Percentiles rank a stretch among this genome's conserved stretches.
phyloP scores from a whole-genome alignment of 2,113 vertebrate species.

The Hippocampus comes region DNA sequence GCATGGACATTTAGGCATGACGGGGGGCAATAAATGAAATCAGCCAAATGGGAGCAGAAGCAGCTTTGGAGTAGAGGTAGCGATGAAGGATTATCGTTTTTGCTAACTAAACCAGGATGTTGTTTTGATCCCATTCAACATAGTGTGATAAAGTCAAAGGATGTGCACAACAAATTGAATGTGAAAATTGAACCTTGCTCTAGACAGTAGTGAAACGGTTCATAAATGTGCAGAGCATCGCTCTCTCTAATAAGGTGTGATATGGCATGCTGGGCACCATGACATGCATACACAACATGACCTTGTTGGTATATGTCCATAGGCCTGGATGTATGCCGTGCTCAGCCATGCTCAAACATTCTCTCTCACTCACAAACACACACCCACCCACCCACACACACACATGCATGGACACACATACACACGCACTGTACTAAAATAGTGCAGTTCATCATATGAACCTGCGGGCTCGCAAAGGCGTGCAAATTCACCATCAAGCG shows the following conservation, averaged over 20 bases:
- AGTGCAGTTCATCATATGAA: conserved; percentile 6
- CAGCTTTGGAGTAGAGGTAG: conserved; percentile 35
- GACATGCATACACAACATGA: conserved; percentile 15
- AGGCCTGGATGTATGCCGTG: conserved; percentile 13
- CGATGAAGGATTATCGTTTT: conserved; percentile 27
- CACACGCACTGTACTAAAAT: background rate
- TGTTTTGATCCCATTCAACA: conserved; percentile 5
- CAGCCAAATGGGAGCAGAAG: conserved; percentile 53
- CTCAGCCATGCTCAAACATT: background rate
- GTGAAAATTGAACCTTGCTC: background rate
- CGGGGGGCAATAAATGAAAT: conserved; percentile 38
- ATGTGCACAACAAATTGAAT: background rate
- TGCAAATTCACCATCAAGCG: background rate
- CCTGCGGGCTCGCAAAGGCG: background rate
- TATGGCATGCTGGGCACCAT: conserved; percentile 1
- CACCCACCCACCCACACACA: background rate
- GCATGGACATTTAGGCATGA: conserved; percentile 50
- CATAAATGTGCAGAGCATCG: background rate
- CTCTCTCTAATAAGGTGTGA: background rate
- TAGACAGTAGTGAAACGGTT: background rate
- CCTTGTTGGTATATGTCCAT: conserved; percentile 22
- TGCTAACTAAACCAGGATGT: conserved; percentile 14
- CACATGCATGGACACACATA: background rate
- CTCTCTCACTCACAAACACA: conserved; percentile 1
- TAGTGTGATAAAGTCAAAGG: conserved; percentile 8